phyloP scores from a whole-genome alignment of 2,113 vertebrate species.

The Motacilla alba region DNA sequence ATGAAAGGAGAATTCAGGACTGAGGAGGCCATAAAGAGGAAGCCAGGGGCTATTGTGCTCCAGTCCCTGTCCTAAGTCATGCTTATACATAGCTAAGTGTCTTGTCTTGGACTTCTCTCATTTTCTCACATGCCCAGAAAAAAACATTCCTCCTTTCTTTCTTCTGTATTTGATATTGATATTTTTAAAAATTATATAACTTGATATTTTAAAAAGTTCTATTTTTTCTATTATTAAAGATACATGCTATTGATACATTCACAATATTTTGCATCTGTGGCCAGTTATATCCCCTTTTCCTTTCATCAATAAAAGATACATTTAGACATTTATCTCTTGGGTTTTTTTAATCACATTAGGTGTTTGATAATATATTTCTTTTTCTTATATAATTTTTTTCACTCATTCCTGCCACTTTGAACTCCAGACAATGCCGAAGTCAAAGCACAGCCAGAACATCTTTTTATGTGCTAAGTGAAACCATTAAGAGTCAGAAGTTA shows the following conservation, averaged over 20 bases:
- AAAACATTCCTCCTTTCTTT: not conserved
- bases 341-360: not conserved
- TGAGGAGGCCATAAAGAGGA: not conserved
- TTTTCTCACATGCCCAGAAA: not conserved
- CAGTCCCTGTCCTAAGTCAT: not conserved
- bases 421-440: not conserved
- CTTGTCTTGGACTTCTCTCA: not conserved
- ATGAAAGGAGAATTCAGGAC: not conserved
- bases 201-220: not conserved
- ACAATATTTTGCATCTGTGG: not conserved
- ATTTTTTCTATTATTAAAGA: not conserved
- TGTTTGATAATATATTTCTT: not conserved
- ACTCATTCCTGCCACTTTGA: not conserved
- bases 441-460: not conserved
- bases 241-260: not conserved
- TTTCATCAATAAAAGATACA: not conserved
- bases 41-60: not conserved
- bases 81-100: not conserved
- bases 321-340: not conserved
- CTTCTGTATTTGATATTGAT: not conserved
- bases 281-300: not conserved
- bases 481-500: not conserved
- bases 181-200: too few species aligned
- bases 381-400: not conserved
- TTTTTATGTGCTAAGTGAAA: not conserved